Evolutionary conservation across 2,113 vertebrate species (phyloP).

Genomic region (Pseudolaguvia tuberculata): DNA sequence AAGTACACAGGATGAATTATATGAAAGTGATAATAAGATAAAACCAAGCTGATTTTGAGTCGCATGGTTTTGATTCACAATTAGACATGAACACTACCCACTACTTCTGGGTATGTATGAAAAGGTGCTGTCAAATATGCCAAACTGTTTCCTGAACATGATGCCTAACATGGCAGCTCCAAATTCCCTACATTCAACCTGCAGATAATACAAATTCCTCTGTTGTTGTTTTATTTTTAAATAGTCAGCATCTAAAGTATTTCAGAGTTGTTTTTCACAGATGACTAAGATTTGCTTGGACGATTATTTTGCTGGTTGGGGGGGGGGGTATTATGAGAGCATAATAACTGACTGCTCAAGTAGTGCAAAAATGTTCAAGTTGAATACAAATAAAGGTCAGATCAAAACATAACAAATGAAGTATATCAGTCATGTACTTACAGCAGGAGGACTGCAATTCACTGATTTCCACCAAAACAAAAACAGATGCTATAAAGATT

Average conservation of each 20-base stretch:
- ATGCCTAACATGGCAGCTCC: too few species aligned
- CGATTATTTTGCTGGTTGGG: conserved; percentile 18
- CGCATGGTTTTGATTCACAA: neutral
- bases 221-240: neutral
- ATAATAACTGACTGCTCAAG: conserved; percentile 12
- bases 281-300: neutral
- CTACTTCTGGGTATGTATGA: neutral
- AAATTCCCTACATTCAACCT: conserved; percentile 35
- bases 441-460: conserved; percentile 15
- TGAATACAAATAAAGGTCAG: too few species aligned
- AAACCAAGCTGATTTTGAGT: neutral
- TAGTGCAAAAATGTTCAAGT: too few species aligned
- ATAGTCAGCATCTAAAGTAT: neutral
- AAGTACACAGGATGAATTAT: neutral
- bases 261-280: neutral
- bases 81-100: neutral
- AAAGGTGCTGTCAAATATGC: neutral
- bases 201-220: conserved; percentile 14
- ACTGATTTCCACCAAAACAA: conserved; percentile 10
- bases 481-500: conserved; percentile 26
- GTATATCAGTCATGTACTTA: conserved; percentile 24
- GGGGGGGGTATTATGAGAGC: neutral
- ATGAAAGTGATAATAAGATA: neutral
- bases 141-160: neutral
- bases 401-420: too few species aligned